phyloP scores from a whole-genome alignment of 1,140 invertebrate genomes.

The Sitophilus oryzae region DNA sequence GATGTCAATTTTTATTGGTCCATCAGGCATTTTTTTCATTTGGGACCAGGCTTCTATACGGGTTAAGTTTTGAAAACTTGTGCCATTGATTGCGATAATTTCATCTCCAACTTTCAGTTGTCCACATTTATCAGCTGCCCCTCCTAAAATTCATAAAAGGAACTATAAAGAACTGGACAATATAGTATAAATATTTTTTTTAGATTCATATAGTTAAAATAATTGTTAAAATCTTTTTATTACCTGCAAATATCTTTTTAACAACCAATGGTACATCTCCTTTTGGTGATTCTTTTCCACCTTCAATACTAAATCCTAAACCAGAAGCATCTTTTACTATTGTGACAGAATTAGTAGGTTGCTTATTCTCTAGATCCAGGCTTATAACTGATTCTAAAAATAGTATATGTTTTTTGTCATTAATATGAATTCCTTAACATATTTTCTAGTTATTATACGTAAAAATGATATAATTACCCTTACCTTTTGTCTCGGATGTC shows the following conservation, averaged over 20 bases:
- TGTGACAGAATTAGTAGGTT: constrained; percentile 48
- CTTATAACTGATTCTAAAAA: constrained; percentile 10
- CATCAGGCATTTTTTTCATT: constrained; percentile 81
- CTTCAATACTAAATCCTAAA: constrained; percentile 87
- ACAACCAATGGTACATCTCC: constrained; percentile 81
- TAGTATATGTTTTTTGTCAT: too few species aligned
- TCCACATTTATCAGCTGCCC: constrained; percentile 83
- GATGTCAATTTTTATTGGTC: constrained; percentile 54
- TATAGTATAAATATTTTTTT: too few species aligned
- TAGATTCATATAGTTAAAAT: too few species aligned
- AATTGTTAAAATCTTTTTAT: too few species aligned
- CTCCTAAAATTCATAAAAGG: constrained; percentile 55
- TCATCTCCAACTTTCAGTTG: constrained; percentile 80
- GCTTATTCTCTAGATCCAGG: constrained; percentile 12
- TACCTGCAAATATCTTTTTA: constrained; percentile 89
- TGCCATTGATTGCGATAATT: constrained; percentile 74
- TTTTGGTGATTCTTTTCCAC: constrained; percentile 80
- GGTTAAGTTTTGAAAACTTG: constrained; percentile 73
- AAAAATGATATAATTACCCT: background rate
- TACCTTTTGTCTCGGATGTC: constrained; percentile 23
- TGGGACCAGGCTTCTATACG: constrained; percentile 90
- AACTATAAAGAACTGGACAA: too few species aligned
- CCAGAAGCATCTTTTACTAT: constrained; percentile 83
- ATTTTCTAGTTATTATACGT: background rate
- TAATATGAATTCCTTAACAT: too few species aligned